phyloP scores from a whole-genome alignment of 2,888 invertebrate species.

The Megaustenia siamemsis region DNA sequence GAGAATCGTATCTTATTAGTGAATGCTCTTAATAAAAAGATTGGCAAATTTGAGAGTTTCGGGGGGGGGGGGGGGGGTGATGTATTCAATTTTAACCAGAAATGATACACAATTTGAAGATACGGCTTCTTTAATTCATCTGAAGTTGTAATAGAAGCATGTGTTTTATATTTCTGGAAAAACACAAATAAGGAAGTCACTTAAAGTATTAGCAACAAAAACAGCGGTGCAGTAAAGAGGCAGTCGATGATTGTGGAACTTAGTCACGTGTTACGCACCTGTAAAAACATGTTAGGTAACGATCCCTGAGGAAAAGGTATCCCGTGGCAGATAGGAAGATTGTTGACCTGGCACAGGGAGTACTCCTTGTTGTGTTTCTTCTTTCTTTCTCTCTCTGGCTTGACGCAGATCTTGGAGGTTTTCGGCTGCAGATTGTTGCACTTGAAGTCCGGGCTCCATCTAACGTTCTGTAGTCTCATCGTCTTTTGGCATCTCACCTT shows the following conservation, averaged over 20 bases:
- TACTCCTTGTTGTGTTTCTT: conserved; percentile 55
- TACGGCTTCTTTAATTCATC: too few species aligned
- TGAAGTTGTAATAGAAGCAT: too few species aligned
- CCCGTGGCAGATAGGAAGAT: conserved; percentile 64
- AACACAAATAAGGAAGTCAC: too few species aligned
- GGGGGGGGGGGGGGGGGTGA: too few species aligned
- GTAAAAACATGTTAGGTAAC: conserved; percentile 72
- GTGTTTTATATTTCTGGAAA: too few species aligned
- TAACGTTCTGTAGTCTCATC: conserved; percentile 59
- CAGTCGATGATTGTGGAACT: not conserved
- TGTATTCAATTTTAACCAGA: too few species aligned
- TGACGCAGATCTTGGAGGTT: conserved; percentile 52
- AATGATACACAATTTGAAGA: too few species aligned
- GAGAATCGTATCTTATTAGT: too few species aligned
- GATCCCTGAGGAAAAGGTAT: conserved; percentile 64
- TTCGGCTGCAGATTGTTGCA: conserved; percentile 53
- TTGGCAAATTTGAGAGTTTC: too few species aligned
- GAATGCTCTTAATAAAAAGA: too few species aligned
- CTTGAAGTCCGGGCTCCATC: conserved; percentile 62
- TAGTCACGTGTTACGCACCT: conserved; percentile 51
- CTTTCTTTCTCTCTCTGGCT: conserved; percentile 57
- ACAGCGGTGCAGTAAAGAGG: not conserved
- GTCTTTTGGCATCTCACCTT: conserved; percentile 59
- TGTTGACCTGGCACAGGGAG: conserved; percentile 64
- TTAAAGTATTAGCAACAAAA: too few species aligned